Conservation (phyloP, 2,888 invertebrate species). For the Calliphora vomitoria region DNA sequence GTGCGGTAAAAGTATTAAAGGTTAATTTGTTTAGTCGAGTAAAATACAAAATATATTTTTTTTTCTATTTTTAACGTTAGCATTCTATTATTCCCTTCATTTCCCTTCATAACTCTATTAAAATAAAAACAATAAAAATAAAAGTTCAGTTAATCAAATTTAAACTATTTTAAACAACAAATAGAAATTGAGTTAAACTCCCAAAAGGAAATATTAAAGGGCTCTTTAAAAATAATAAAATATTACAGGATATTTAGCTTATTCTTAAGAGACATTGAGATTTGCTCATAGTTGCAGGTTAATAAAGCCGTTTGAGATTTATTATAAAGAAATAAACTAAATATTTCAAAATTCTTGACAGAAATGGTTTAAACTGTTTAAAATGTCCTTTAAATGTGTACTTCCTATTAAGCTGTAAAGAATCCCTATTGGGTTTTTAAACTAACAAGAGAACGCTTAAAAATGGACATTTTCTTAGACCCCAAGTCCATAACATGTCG, state of each 20-base stretch:
- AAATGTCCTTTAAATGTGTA: neutral
- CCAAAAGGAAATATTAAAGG: neutral
- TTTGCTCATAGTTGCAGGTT: neutral
- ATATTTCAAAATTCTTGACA: too few species aligned
- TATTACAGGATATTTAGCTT: neutral
- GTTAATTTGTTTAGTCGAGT: neutral
- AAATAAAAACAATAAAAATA: conserved; percentile 13
- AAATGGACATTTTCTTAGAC: neutral
- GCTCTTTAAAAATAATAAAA: too few species aligned
- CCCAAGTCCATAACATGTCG: conserved; percentile 6
- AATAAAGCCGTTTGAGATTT: neutral
- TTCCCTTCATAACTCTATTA: conserved; percentile 26
- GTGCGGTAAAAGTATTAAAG: conserved; percentile 14
- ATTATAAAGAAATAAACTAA: neutral
- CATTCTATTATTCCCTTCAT: neutral
- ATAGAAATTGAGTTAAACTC: neutral
- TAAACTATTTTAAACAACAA: neutral
- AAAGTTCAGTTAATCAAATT: neutral
- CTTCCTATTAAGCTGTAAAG: neutral
- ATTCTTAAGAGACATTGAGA: neutral
- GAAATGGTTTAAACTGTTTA: neutral
- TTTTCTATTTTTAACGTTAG: neutral
- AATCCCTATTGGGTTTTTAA: neutral
- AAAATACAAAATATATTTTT: conserved; percentile 1
- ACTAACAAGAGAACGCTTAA: conserved; percentile 7